Conservation (phyloP, 2,888 invertebrate species). For the Amiota mariae region DNA sequence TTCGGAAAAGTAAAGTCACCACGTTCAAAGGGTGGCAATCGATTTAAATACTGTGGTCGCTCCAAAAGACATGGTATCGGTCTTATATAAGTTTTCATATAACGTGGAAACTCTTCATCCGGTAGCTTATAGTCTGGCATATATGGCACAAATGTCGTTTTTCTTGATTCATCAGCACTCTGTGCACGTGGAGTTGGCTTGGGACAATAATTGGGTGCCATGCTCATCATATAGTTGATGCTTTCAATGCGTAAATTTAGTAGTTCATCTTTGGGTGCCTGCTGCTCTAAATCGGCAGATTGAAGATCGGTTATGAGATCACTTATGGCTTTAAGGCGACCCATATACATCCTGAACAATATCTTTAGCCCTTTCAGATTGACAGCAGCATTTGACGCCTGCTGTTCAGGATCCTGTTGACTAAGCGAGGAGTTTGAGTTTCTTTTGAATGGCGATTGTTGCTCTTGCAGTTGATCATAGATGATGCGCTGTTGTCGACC, state of each 20-base stretch:
- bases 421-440: slow-evolving; percentile 61
- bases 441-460: slow-evolving; percentile 59
- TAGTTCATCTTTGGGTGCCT: slow-evolving; percentile 62
- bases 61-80: slow-evolving; percentile 70
- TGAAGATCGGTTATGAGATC: slow-evolving; percentile 66
- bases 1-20: slow-evolving; percentile 68
- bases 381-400: slow-evolving; percentile 52
- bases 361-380: slow-evolving; percentile 76
- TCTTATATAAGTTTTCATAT: slow-evolving; percentile 61
- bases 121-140: slow-evolving; percentile 69
- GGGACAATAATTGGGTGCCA: slow-evolving; percentile 56
- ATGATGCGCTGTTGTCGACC: slow-evolving; percentile 61
- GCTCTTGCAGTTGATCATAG: slow-evolving; percentile 67
- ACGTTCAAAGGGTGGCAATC: slow-evolving; percentile 69
- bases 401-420: slow-evolving; percentile 42
- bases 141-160: slow-evolving; percentile 63
- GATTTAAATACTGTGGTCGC: slow-evolving; percentile 69
- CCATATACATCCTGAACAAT: slow-evolving; percentile 78
- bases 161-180: slow-evolving; percentile 42
- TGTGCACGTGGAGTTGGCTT: slow-evolving; percentile 48
- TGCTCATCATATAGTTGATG: slow-evolving; percentile 63
- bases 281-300: slow-evolving; percentile 64
- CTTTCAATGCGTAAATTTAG: slow-evolving; percentile 69
- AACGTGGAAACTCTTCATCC: slow-evolving; percentile 58
- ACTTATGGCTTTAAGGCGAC: slow-evolving; percentile 72